Evolutionary conservation across 1,140 invertebrate species (phyloP).

Genomic region (Drosophila ironensis): DNA sequence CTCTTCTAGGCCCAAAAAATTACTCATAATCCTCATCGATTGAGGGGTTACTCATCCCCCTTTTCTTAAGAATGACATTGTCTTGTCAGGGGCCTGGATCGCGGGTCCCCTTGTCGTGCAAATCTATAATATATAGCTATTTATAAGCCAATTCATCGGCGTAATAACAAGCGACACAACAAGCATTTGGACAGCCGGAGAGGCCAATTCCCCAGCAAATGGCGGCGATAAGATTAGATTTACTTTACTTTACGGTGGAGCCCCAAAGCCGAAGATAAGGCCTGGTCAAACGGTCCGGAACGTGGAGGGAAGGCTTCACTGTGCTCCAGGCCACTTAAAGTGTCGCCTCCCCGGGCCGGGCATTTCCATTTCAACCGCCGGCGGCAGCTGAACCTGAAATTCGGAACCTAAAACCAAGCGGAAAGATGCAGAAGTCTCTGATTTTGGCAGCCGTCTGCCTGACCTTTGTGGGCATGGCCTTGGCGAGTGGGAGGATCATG

Average conservation of each 20-base stretch:
- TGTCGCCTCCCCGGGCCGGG: slow-evolving; percentile 18
- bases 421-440: not conserved
- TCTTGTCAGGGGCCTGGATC: slow-evolving; percentile 21
- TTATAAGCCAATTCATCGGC: slow-evolving; percentile 24
- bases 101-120: not conserved
- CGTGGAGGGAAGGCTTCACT: not conserved
- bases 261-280: slow-evolving; percentile 17
- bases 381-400: not conserved
- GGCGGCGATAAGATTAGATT: slow-evolving; percentile 60
- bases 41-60: slow-evolving; percentile 28
- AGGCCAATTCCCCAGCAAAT: slow-evolving; percentile 44
- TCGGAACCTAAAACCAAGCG: too few species aligned
- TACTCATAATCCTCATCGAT: too few species aligned
- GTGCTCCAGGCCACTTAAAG: slow-evolving; percentile 3
- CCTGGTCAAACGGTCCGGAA: not conserved
- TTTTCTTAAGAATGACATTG: not conserved
- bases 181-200: slow-evolving; percentile 6
- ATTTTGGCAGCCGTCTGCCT: slow-evolving; percentile 3
- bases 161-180: slow-evolving; percentile 36
- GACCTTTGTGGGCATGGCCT: not conserved
- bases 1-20: too few species aligned
- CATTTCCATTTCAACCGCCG: slow-evolving; percentile 23
- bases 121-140: too few species aligned
- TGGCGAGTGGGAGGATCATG: slow-evolving; percentile 41
- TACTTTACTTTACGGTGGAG: too few species aligned